A percentile compares a stretch with the other conserved stretches of the same genome.
Evolutionary conservation across 2,113 vertebrate genomes (phyloP).

Genomic region (Theropithecus gelada): DNA sequence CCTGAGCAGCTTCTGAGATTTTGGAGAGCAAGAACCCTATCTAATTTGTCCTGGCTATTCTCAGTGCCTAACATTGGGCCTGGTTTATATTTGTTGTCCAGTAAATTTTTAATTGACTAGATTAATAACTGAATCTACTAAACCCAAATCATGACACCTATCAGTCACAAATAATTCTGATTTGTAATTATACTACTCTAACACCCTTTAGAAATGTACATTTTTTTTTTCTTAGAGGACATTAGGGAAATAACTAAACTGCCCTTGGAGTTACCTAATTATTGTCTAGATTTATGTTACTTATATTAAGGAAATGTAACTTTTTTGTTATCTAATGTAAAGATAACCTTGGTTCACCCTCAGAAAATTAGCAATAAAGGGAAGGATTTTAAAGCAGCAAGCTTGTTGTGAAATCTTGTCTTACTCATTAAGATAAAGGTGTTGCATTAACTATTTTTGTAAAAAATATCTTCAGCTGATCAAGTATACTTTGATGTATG

Average conservation of each 20-base stretch:
- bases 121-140: neutral
- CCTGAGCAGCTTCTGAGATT: neutral
- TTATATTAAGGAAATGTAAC: neutral
- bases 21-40: neutral
- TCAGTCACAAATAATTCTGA: neutral
- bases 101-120: neutral
- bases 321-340: neutral
- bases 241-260: neutral
- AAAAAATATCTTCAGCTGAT: constrained; percentile 27
- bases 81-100: neutral
- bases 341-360: neutral
- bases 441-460: constrained; percentile 40
- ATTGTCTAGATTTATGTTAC: neutral
- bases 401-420: constrained; percentile 26
- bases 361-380: constrained; percentile 18
- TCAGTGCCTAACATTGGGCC: no score
- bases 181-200: neutral
- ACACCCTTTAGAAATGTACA: neutral
- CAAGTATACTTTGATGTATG: constrained; percentile 54
- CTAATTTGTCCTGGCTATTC: neutral
- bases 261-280: neutral
- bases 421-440: constrained; percentile 53
- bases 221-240: neutral
- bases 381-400: neutral
- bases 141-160: neutral